These are phyloP conservation scores for Andricus quercusramuli DNA, from an alignment of 2,888 invertebrate genomes.

Conservation along the genomic window DNA sequence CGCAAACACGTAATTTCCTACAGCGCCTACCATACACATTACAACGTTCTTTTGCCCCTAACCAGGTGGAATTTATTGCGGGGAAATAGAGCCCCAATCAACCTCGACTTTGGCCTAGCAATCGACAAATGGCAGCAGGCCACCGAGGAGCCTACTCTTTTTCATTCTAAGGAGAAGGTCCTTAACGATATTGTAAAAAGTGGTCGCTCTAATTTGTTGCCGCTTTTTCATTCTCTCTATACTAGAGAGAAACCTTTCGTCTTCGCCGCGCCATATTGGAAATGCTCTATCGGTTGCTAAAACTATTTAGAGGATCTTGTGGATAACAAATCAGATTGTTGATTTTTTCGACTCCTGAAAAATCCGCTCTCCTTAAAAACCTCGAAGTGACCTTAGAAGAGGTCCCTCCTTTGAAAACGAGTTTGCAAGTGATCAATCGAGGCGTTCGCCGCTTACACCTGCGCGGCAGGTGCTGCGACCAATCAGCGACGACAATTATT, in stretches of 20 bases:
- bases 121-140: slow-evolving; percentile 48
- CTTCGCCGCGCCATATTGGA: too few relatives aligned
- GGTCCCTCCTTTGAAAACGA: slow-evolving; percentile 34
- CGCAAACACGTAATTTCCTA: slow-evolving; percentile 74
- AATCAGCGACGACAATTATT: slow-evolving; percentile 53
- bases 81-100: slow-evolving; percentile 53
- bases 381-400: slow-evolving; percentile 4
- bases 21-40: slow-evolving; percentile 63
- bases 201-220: too few relatives aligned
- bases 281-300: too few relatives aligned
- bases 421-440: slow-evolving; percentile 54
- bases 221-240: too few relatives aligned
- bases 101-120: background rate
- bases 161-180: background rate
- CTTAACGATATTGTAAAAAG: background rate
- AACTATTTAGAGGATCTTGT: too few relatives aligned
- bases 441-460: slow-evolving; percentile 48
- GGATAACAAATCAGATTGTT: too few relatives aligned
- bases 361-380: background rate
- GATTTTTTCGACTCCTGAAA: background rate
- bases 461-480: slow-evolving; percentile 37
- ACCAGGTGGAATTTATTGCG: slow-evolving; percentile 69
- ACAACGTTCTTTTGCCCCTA: slow-evolving; percentile 53
- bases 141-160: slow-evolving; percentile 41
- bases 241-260: too few relatives aligned